Conservation (phyloP, 2,113 vertebrate species). For the Strigops habroptila region DNA sequence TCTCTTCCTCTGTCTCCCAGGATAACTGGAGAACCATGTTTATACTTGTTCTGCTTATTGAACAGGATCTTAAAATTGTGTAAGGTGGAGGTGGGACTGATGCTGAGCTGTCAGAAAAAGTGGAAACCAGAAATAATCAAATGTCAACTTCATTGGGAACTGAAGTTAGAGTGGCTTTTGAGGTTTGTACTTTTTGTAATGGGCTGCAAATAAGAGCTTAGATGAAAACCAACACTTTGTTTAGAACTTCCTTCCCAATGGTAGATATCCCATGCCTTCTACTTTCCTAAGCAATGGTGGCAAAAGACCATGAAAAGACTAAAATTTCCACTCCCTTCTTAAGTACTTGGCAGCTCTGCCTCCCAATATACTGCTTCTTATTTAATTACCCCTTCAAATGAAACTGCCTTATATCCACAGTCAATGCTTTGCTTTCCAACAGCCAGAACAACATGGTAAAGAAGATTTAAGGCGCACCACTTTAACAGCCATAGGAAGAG, state of each 20-base stretch:
- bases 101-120: neutral
- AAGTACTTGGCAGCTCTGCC: neutral
- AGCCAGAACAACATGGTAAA: neutral
- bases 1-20: neutral
- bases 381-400: conserved; percentile 36
- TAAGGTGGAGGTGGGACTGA: neutral
- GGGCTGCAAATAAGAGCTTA: neutral
- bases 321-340: conserved; percentile 1
- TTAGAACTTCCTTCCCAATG: neutral
- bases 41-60: conserved; percentile 37
- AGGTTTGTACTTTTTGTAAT: neutral
- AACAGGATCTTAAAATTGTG: conserved; percentile 15
- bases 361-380: neutral
- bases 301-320: neutral
- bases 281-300: neutral
- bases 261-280: neutral
- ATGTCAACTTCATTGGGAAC: neutral
- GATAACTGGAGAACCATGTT: neutral
- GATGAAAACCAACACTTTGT: neutral
- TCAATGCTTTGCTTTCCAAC: neutral
- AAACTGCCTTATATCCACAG: neutral
- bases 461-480: neutral
- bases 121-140: neutral
- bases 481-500: neutral
- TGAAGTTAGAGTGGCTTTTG: neutral